A percentile compares a stretch with the other conserved stretches of the same genome.
Evolutionary conservation across 1,140 invertebrate species (phyloP).

Genomic region (Anastrepha obliqua): DNA sequence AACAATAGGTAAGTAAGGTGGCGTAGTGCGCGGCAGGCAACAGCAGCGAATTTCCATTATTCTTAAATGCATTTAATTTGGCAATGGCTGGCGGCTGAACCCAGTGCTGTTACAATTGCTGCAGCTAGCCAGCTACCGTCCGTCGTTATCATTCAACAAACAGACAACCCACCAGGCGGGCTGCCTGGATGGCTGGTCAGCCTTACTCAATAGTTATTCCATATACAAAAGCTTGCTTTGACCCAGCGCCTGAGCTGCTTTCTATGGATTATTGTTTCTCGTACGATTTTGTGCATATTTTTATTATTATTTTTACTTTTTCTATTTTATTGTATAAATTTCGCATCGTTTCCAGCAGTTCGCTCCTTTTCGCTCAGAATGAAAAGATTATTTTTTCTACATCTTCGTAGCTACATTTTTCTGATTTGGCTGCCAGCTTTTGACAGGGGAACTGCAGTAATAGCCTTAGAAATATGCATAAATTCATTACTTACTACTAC

Average conservation of each 20-base stretch:
- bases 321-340: too few species aligned
- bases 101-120: not conserved
- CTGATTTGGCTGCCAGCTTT: not conserved
- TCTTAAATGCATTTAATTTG: constrained; percentile 33
- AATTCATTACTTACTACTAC: constrained; percentile 5
- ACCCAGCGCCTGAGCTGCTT: too few species aligned
- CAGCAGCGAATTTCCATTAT: not conserved
- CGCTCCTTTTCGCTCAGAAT: too few species aligned
- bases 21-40: not conserved
- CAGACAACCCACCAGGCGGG: too few species aligned
- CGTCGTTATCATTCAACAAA: not conserved
- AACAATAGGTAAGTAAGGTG: not conserved
- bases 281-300: too few species aligned
- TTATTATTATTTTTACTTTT: too few species aligned
- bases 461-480: constrained; percentile 32
- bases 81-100: not conserved
- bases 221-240: too few species aligned
- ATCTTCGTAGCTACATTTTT: not conserved
- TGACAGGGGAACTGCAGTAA: not conserved
- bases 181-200: too few species aligned
- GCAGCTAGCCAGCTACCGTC: not conserved
- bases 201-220: too few species aligned
- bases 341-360: too few species aligned
- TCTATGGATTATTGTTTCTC: too few species aligned
- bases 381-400: too few species aligned